Evolutionary conservation across 2,113 vertebrate genomes (phyloP).

Genomic region (Enhydra lutris): DNA sequence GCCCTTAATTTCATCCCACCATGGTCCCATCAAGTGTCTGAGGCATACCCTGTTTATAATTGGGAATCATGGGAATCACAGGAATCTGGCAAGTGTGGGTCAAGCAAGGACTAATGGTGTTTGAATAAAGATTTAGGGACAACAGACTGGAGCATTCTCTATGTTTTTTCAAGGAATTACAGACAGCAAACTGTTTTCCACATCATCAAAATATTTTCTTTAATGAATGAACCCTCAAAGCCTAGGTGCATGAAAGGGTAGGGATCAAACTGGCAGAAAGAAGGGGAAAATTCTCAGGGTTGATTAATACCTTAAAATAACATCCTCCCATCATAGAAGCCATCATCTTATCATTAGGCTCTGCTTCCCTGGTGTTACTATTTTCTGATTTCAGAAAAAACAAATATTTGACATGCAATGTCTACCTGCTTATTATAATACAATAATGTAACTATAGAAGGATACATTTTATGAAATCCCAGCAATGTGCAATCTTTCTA

Average conservation of each 20-base stretch:
- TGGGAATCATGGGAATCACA: rapidly evolving
- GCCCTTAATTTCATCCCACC: neutral
- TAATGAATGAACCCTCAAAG: neutral
- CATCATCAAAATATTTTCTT: neutral
- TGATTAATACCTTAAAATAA: neutral
- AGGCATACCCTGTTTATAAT: neutral
- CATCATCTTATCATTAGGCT: neutral
- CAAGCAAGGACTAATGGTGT: neutral
- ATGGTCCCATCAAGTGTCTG: neutral
- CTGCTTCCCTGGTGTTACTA: neutral
- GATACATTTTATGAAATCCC: neutral
- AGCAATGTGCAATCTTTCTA: neutral
- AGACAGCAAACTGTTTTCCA: neutral
- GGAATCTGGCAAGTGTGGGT: rapidly evolving
- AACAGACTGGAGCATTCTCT: neutral
- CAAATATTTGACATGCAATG: neutral
- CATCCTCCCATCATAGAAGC: neutral
- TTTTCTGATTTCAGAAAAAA: neutral
- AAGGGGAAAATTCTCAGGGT: neutral
- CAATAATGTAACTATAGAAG: neutral
- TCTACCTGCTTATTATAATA: neutral
- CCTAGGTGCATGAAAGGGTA: rapidly evolving
- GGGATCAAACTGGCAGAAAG: neutral
- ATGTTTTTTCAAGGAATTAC: neutral
- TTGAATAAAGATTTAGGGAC: neutral